Percentiles rank a stretch among this genome's conserved stretches.
Evolutionary conservation across 1,140 invertebrate species (phyloP).

Genomic region (Choristoneura fumiferana): DNA sequence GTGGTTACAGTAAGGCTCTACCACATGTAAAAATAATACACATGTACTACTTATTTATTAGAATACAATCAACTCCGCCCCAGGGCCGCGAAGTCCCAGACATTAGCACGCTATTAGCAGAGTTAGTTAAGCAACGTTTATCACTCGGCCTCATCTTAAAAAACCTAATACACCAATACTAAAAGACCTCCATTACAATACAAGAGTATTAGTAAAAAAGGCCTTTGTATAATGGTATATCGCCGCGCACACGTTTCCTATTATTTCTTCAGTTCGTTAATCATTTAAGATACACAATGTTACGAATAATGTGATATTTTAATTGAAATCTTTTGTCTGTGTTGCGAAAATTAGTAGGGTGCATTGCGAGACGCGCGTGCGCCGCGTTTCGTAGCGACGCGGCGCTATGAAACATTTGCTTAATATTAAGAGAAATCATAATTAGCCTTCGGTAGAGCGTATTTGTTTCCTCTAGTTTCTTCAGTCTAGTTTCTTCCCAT

Average conservation of each 20-base stretch:
- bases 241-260: neutral
- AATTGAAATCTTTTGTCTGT: conserved; percentile 1
- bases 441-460: no score
- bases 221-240: neutral
- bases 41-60: neutral
- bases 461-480: no score
- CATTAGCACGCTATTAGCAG: conserved; percentile 9
- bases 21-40: neutral
- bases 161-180: neutral
- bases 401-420: no score
- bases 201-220: neutral
- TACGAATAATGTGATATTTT: conserved; percentile 6
- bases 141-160: conserved; percentile 13
- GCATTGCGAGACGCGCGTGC: no score
- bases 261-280: conserved; percentile 14
- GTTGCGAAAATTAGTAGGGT: conserved; percentile 4
- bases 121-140: conserved; percentile 15
- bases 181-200: neutral
- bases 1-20: no score
- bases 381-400: no score
- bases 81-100: conserved; percentile 8
- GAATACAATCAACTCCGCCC: conserved; percentile 6
- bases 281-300: conserved; percentile 8
- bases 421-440: no score
- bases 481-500: no score